Evolutionary conservation across 2,888 invertebrate genomes (phyloP).

Genomic region (Parnassius glacialis): DNA sequence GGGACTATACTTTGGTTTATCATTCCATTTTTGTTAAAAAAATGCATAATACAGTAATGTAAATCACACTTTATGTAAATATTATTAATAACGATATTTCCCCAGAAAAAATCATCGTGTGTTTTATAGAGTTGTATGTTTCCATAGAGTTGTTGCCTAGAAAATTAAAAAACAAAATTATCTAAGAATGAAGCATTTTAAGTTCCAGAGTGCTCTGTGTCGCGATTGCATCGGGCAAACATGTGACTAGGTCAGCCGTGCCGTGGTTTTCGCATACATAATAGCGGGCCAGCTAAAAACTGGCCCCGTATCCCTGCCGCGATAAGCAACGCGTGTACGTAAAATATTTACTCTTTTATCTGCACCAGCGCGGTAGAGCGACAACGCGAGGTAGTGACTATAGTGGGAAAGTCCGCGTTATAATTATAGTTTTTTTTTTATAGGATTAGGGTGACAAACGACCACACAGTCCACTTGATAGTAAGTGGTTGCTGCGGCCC

Average conservation of each 20-base stretch:
- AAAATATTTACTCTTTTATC: constrained; percentile 26
- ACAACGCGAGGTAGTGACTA: neutral
- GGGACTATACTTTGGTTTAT: no score
- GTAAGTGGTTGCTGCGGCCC: no score
- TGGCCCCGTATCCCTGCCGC: constrained; percentile 6
- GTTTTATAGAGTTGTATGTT: no score
- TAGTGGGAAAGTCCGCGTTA: neutral
- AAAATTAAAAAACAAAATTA: neutral
- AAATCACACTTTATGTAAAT: no score
- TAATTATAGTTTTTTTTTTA: no score
- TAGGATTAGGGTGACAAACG: no score
- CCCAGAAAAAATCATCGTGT: no score
- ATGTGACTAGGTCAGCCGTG: constrained; percentile 21
- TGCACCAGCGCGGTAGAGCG: constrained; percentile 10
- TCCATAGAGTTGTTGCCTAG: no score
- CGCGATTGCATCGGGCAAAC: constrained; percentile 14
- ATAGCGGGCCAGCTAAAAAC: constrained; percentile 11
- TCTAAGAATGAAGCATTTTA: neutral
- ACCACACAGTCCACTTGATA: no score
- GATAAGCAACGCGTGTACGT: constrained; percentile 21
- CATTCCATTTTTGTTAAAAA: no score
- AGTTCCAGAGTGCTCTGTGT: neutral
- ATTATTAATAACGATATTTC: no score
- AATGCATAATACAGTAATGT: no score
- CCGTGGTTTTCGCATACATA: constrained; percentile 20